These are phyloP conservation scores for Galbula dea DNA, from an alignment of 2,113 vertebrate genomes.

Conservation along the genomic window DNA sequence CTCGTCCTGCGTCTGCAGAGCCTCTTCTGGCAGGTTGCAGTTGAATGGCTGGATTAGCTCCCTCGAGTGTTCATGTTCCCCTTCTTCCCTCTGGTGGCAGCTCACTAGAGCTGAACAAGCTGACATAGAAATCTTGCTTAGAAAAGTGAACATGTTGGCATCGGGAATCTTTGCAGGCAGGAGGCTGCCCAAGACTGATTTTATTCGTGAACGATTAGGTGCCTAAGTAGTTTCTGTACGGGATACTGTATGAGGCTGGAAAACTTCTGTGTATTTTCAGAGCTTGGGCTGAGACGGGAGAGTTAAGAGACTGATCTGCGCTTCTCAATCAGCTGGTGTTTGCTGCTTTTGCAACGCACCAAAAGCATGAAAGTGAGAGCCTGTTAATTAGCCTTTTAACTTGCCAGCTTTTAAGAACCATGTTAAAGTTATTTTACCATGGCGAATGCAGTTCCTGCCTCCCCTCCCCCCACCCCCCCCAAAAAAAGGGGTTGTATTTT, in stretches of 20 bases:
- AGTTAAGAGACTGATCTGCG: not conserved
- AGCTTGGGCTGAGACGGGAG: not conserved
- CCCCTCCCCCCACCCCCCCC: rapidly evolving
- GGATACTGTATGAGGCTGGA: not conserved
- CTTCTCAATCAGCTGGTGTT: not conserved
- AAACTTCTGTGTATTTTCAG: not conserved
- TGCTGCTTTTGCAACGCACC: not conserved
- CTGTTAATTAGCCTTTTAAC: not conserved
- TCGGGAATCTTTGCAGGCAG: not conserved
- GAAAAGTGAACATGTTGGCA: not conserved
- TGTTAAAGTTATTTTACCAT: not conserved
- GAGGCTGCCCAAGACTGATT: not conserved
- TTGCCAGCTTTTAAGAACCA: not conserved
- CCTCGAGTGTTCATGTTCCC: not conserved
- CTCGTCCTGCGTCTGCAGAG: not conserved
- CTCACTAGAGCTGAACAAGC: not conserved
- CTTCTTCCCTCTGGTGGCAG: not conserved
- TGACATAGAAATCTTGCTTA: not conserved
- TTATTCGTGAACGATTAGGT: not conserved
- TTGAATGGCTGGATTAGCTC: not conserved
- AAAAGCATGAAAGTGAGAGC: not conserved
- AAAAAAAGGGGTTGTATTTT: not conserved
- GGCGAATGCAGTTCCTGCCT: too few relatives aligned
- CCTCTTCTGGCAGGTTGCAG: not conserved
- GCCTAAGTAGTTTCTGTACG: not conserved